These are phyloP conservation scores for Rugalucina vietnamica DNA, from an alignment of 2,888 invertebrate genomes.

Conservation along the genomic window DNA sequence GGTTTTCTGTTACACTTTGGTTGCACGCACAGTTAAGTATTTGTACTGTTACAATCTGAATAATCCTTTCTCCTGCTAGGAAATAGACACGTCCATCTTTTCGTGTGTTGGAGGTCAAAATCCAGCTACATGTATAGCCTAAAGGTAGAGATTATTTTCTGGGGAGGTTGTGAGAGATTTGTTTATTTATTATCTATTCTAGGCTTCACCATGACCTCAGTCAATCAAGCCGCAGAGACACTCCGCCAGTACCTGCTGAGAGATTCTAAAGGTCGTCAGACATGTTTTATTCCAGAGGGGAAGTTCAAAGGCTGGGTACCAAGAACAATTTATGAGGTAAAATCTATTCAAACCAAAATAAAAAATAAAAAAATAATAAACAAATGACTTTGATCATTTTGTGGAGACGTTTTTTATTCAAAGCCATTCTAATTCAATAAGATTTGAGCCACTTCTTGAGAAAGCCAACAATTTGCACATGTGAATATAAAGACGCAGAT, in stretches of 20 bases:
- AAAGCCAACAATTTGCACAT: too few species aligned
- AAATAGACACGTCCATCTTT: background rate
- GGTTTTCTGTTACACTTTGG: too few species aligned
- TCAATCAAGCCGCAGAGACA: slow-evolving; percentile 71
- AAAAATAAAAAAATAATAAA: too few species aligned
- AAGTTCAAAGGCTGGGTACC: slow-evolving; percentile 79
- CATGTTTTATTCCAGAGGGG: slow-evolving; percentile 75
- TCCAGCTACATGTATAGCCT: background rate
- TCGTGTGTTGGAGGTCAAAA: background rate
- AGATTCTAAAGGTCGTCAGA: slow-evolving; percentile 60
- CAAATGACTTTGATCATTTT: too few species aligned
- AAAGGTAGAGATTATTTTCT: background rate
- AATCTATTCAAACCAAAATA: too few species aligned
- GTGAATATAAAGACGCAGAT: too few species aligned
- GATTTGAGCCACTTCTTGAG: too few species aligned
- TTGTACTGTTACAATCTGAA: too few species aligned
- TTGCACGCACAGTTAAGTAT: too few species aligned
- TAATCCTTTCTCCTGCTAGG: background rate
- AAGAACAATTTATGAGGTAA: slow-evolving; percentile 71
- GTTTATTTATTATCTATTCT: background rate
- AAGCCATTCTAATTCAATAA: too few species aligned
- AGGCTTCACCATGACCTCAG: slow-evolving; percentile 18
- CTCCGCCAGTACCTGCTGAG: slow-evolving; percentile 69
- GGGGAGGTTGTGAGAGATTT: background rate
- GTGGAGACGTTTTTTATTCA: too few species aligned